phyloP scores from a whole-genome alignment of 2,113 vertebrate species.

The Mungos mungo region DNA sequence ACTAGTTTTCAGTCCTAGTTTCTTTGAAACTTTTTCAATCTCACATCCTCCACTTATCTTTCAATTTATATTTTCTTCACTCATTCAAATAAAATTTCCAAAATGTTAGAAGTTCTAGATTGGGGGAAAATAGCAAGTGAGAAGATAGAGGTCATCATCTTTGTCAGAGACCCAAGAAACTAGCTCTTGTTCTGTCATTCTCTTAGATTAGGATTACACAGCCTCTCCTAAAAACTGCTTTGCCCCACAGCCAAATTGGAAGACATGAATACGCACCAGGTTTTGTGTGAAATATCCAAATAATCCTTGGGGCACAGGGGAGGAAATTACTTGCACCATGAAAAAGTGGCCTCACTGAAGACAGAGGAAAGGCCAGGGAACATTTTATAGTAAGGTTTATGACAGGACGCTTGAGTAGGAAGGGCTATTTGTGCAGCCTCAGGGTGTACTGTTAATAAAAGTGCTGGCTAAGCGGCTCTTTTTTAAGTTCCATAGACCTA shows the following conservation, averaged over 20 bases:
- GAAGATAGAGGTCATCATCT: not conserved
- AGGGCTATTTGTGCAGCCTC: conserved; percentile 78
- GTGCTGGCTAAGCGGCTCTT: conserved; percentile 77
- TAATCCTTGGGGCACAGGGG: not conserved
- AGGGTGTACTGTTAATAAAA: conserved; percentile 82
- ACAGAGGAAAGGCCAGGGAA: conserved; percentile 77
- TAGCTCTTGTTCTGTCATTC: conserved; percentile 44
- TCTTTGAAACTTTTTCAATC: not conserved
- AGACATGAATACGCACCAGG: conserved; percentile 52
- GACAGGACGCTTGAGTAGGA: conserved; percentile 70
- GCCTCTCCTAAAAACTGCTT: conserved; percentile 48
- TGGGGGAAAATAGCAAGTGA: not conserved
- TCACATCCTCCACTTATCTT: not conserved
- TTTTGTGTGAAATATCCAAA: conserved; percentile 40
- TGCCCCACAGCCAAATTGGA: conserved; percentile 68
- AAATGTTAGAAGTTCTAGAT: not conserved
- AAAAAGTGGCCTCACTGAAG: conserved; percentile 74
- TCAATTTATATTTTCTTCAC: not conserved
- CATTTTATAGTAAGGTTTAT: conserved; percentile 80
- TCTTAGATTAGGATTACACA: conserved; percentile 54
- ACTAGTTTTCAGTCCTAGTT: not conserved
- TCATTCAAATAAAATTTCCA: not conserved
- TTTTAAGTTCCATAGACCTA: conserved; percentile 79
- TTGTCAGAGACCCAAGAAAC: conserved; percentile 44
- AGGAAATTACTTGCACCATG: conserved; percentile 80